Conservation (phyloP, 2,888 invertebrate species). For the Rotaria magnacalcarata region DNA sequence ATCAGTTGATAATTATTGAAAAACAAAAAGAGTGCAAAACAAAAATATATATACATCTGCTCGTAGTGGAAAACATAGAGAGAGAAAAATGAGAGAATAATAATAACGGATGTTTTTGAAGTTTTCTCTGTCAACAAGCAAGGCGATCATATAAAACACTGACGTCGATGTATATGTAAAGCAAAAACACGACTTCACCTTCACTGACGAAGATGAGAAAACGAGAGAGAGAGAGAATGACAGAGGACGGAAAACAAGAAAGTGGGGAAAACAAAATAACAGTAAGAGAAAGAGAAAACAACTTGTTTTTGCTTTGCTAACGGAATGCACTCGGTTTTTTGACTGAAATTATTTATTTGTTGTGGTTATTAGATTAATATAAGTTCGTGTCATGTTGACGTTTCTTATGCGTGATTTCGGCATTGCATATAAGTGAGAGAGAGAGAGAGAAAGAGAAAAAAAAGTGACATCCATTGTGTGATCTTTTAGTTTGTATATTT, state of each 20-base stretch:
- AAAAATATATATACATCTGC: background rate
- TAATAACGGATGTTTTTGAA: constrained; percentile 16
- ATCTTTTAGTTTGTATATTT: background rate
- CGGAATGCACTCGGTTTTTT: background rate
- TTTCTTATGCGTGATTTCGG: background rate
- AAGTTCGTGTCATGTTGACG: background rate
- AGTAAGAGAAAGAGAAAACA: background rate
- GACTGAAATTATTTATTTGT: background rate
- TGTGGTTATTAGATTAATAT: background rate
- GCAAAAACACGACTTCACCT: constrained; percentile 20
- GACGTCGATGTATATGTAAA: background rate
- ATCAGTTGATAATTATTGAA: background rate
- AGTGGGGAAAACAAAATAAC: background rate
- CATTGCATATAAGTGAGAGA: background rate
- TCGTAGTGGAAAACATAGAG: background rate
- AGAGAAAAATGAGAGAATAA: background rate
- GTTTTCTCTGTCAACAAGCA: background rate
- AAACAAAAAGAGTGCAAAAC: background rate
- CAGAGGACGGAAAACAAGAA: background rate
- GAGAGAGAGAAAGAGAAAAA: background rate
- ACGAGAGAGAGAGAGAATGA: background rate
- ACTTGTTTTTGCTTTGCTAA: constrained; percentile 1
- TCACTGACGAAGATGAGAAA: background rate
- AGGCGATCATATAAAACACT: background rate
- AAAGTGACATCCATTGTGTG: background rate